Percentiles rank a stretch among this genome's conserved stretches.
phyloP scores from a whole-genome alignment of 1,140 invertebrate species.

The Polypedilum pembai region DNA sequence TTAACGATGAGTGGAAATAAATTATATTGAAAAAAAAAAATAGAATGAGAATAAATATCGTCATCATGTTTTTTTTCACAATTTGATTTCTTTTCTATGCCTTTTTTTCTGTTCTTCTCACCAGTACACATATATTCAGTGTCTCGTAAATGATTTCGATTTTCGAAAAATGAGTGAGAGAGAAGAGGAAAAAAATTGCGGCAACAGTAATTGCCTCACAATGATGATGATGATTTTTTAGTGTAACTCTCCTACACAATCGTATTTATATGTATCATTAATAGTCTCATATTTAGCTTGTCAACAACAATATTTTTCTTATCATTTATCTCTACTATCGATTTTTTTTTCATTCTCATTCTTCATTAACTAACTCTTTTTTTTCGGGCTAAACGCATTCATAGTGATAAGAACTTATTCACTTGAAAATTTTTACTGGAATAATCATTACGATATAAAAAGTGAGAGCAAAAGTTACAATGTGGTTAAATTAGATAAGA shows the following conservation, averaged over 20 bases:
- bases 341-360: not conserved
- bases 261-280: not conserved
- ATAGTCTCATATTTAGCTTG: not conserved
- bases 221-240: constrained; percentile 2
- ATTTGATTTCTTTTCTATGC: constrained; percentile 18
- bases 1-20: not conserved
- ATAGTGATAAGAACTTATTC: not conserved
- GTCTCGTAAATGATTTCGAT: not conserved
- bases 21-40: not conserved
- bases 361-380: not conserved
- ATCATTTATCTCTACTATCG: not conserved
- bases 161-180: not conserved
- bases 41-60: constrained; percentile 4
- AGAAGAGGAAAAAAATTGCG: not conserved
- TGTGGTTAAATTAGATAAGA: not conserved
- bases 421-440: not conserved
- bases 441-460: too few species aligned
- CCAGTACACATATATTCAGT: not conserved
- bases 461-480: not conserved
- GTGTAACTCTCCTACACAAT: not conserved
- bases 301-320: not conserved
- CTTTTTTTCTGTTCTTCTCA: not conserved
- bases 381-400: not conserved
- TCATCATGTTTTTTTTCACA: constrained; percentile 11
- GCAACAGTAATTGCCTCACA: not conserved